Base-by-base conservation (phyloP, 92 coral and sea anemone species). In the Porites cylindrica region DNA sequence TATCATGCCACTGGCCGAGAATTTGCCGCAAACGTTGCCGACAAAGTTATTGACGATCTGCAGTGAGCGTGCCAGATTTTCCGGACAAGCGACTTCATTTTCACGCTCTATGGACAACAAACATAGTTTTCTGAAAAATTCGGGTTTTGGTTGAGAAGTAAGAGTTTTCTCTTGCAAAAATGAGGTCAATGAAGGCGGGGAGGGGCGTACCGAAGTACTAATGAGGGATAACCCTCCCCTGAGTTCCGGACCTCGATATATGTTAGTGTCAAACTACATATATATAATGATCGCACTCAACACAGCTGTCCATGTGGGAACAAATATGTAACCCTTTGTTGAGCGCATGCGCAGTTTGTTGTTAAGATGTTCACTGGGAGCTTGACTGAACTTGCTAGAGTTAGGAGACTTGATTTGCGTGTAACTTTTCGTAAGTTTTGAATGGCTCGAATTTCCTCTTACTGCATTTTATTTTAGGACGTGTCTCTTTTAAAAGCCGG, bases 201-300 rank as follows among this genome's bases (percentile, higher is more conserved):
- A 70, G 75, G 75, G 75, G 75, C 51, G 75, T 70, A 20, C 75
- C 75, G 75, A 70, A 20, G n/a, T 53, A 70, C 75, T 32, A 70
- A 70, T 70, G 75, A 70, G 75, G 75, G 75, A 70, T 70, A 70
- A 70, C 75, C 75, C 75, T 70, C 75, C 75, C 75, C 75, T 70
- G 14, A 38, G 38, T 56, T 70, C 75, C 75, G 75, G 75, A 70
- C 75, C 75, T 70, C 75, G 1, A 70, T 9, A 32, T 12, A 14
- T 4, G n/a, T 16, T 26, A 38, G 10, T 0, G 0, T 70, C 19
- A 32, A 18, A 26, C 13, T 70, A 62, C 52, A 1, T 70, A 70
- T 70, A 32, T 70, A 70, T 32, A 70, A 32, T 32, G n/a, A 5
- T 70, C 61, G 4, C 13, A 9, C 61, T 56, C 2, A 56, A 16